These are phyloP conservation scores for Sebastes trivittatus DNA, from an alignment of 2,797 vertebrate species.

Conservation along the genomic window DNA sequence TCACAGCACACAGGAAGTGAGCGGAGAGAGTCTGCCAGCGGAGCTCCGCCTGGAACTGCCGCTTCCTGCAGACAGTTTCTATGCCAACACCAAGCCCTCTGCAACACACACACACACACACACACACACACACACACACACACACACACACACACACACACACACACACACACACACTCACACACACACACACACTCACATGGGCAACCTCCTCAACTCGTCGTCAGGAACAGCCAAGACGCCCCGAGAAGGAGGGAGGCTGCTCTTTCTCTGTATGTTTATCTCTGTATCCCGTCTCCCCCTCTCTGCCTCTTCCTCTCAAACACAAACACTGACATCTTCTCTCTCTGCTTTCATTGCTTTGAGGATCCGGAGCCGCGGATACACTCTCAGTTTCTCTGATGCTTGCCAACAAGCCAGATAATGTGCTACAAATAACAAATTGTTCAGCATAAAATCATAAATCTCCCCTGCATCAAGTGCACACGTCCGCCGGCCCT, in stretches of 20 bases:
- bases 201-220: conserved; percentile 51
- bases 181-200: neutral
- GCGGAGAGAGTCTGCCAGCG: conserved; percentile 82
- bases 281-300: conserved; percentile 61
- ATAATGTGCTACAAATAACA: conserved; percentile 54
- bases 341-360: conserved; percentile 45
- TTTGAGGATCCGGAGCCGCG: conserved; percentile 44
- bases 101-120: conserved; percentile 33
- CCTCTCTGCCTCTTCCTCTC: conserved; percentile 52
- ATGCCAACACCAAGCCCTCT: conserved; percentile 75
- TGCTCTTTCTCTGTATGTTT: conserved; percentile 63
- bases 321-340: conserved; percentile 66
- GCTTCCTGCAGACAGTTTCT: conserved; percentile 84
- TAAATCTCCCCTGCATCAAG: conserved; percentile 34
- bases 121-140: neutral
- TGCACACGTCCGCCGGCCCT: neutral
- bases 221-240: conserved; percentile 53
- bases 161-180: conserved; percentile 25
- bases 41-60: conserved; percentile 83
- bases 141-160: neutral
- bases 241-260: conserved; percentile 52
- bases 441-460: conserved; percentile 38
- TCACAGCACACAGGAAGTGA: conserved; percentile 85
- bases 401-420: conserved; percentile 49
- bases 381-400: conserved; percentile 42